Evolutionary conservation across 2,797 vertebrate species (phyloP), one percentile per base, ranked within the genome.

Genomic region (Sternarchorhynchus goeldii): DNA sequence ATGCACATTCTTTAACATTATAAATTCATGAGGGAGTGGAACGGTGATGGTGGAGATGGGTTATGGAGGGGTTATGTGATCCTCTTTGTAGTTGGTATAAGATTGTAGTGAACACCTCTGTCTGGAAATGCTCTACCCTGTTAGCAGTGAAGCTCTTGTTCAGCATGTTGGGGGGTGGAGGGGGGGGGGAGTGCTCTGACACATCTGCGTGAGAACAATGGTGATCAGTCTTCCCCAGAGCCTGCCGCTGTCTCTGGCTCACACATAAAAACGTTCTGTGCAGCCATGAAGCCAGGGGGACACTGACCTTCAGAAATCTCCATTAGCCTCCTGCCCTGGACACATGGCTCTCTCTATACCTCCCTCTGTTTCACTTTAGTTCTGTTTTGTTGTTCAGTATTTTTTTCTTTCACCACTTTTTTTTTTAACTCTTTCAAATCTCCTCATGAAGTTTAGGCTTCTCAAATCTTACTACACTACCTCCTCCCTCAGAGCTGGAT

Each of bases 181-280:
- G 39, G 39, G 63, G 77, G 39, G 58, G 69, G 36, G 41, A 63
- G n/a, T 69, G 25, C 34, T 25, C 57, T 60, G 32, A 59, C 78
- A 82, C 81, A 84, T 85, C 86, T 85, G 84, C 57, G 55, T 32
- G 79, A 75, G 58, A 69, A 85, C 77, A 87, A 84, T 83, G 76
- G 20, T 10, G 20, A 57, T 72, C 83, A 82, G 78, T 81, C 39
- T 75, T 75, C 56, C 34, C 29, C 39, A 55, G 76, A 64, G 76
- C 73, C 76, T 58, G 58, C 59, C 65, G 68, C 64, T 68, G 80
- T 20, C 34, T 53, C 55, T 50, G 63, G 66, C 58, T 76, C 75
- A 73, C 55, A 39, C 36, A 80, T 82, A 81, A 82, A 55, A 62
- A 66, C 62, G 29, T 29, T 78, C 64, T 86, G 85, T 86, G 84